Conservation (phyloP, 2,113 vertebrate species). For the Neogale vison region DNA sequence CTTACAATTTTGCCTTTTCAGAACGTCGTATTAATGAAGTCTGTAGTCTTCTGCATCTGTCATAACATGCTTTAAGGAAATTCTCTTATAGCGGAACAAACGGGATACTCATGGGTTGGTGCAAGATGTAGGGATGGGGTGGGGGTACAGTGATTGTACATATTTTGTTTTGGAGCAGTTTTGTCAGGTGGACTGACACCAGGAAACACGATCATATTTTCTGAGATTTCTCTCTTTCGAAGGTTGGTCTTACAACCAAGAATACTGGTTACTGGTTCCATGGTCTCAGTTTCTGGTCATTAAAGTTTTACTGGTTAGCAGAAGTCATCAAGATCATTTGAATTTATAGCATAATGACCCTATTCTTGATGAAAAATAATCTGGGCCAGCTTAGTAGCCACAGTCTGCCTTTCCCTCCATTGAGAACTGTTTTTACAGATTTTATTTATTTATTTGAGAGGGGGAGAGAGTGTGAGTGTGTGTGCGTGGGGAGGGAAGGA, state of each 20-base stretch:
- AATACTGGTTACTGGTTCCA: neutral
- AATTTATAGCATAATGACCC: neutral
- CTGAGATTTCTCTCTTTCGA: neutral
- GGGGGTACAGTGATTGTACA: neutral
- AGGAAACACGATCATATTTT: neutral
- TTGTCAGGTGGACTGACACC: fast-evolving
- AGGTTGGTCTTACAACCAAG: neutral
- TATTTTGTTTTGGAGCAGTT: neutral
- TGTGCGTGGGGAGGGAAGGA: too few relatives aligned
- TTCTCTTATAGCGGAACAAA: neutral
- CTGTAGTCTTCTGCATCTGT: neutral
- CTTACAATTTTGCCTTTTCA: neutral
- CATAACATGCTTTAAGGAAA: neutral
- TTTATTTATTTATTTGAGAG: neutral
- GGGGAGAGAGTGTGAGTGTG: neutral
- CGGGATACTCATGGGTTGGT: neutral
- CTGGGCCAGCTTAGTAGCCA: neutral
- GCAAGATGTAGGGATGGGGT: neutral
- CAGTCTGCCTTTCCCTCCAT: neutral
- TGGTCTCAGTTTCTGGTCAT: neutral
- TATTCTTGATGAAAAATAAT: neutral
- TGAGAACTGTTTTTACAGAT: neutral
- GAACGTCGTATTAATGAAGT: neutral
- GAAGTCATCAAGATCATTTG: neutral
- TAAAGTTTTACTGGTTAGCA: neutral